Conservation (phyloP, 2,888 invertebrate species). For the Sinelater perroti region DNA sequence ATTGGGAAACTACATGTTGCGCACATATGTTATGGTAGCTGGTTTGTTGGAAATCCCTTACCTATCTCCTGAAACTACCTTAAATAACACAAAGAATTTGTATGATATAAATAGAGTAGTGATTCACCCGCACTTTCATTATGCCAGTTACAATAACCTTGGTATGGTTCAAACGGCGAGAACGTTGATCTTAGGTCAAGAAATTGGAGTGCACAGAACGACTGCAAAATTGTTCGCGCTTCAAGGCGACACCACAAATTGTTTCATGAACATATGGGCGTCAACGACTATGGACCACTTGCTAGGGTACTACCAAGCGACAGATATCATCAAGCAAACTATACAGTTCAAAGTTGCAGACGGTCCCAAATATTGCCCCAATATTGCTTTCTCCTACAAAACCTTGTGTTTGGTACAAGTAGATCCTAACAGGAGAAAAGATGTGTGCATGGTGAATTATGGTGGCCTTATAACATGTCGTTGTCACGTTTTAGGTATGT, state of each 20-base stretch:
- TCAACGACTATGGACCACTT: not conserved
- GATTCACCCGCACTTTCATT: constrained; percentile 17
- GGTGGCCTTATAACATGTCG: not conserved
- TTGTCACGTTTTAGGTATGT: not conserved
- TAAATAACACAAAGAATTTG: not conserved
- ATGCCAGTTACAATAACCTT: not conserved
- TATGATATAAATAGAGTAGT: constrained; percentile 5
- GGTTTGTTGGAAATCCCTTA: not conserved
- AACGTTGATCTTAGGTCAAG: constrained; percentile 7
- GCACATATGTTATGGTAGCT: not conserved
- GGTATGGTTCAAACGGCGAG: constrained; percentile 3
- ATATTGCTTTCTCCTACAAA: not conserved
- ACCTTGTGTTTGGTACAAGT: constrained; percentile 13
- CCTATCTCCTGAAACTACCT: not conserved
- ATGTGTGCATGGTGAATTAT: constrained; percentile 6
- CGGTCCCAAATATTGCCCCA: not conserved
- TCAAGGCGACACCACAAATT: not conserved
- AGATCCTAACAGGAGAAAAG: not conserved
- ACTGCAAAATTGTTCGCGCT: not conserved
- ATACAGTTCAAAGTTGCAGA: constrained; percentile 1
- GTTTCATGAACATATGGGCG: constrained; percentile 13
- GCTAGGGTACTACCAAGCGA: not conserved
- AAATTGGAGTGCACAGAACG: not conserved
- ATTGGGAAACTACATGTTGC: constrained; percentile 2
- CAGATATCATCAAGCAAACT: not conserved